Base-by-base conservation (phyloP, 1,140 invertebrate genomes). In the Nomia melanderi region DNA sequence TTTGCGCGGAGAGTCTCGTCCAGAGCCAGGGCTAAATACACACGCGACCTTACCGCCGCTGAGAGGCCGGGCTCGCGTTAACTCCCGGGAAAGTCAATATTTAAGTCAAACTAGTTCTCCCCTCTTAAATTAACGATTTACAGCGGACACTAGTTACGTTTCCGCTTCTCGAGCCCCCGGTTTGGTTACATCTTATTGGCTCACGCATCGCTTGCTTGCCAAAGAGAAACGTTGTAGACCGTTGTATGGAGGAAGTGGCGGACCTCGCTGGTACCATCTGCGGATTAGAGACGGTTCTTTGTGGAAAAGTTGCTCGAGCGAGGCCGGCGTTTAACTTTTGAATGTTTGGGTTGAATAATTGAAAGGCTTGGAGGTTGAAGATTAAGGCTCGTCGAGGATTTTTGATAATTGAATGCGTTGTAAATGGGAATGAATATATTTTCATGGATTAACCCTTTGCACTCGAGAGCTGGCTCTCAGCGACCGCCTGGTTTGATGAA, bases 71-170 rank as follows among this genome's bases (percentile, higher is more conserved):
- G 25, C 44, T 62, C 67, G 67, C 81, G 77, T 83, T 83, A 84
- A 84, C 82, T 77, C 65, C 3, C 17, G 66, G 67, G 36, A 78
- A 65, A 76, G 82, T 84, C 82, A 84, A 84, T 83, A 83, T 83
- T 84, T 83, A 83, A 83, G 81, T 64, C 77, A 77, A 80, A 83
- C 80, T 70, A 65, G 77, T 69, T 72, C 77, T 59, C 77, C 53
- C 41, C 82, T 82, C 81, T 84, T 84, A 84, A 84, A 84, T 84
- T 84, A 84, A 84, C 77, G 82, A 84, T 84, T 84, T 76, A 77
- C 82, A 72, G 72, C 56, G 77, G 72, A 65, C 77, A 79, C 82
- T 60, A 59, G 64, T 73, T 70, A 36, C 63, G 50, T 31, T 60
- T n/a, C 63, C 41, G 64, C 64, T 78, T 78, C 59, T 79, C 80